A percentile compares a stretch with the other conserved stretches of the same genome.
Evolutionary conservation across 92 coral and sea anemone species (phyloP).

Genomic region (Siderastrea radians): DNA sequence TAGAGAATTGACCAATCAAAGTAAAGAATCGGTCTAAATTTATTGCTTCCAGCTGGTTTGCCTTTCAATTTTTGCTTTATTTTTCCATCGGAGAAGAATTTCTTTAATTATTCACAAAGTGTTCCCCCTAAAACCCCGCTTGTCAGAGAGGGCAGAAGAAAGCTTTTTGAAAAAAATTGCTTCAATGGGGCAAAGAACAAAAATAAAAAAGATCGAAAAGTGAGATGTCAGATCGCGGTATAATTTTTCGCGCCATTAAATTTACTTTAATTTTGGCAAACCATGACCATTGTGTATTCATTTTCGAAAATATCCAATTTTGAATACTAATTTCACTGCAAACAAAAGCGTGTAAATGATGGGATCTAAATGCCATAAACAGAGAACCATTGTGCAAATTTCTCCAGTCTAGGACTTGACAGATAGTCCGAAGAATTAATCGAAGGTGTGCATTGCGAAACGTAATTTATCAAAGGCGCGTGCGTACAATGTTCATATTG

Average conservation of each 20-base stretch:
- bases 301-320: constrained; percentile 26
- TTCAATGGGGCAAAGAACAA: neutral
- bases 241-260: neutral
- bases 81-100: neutral
- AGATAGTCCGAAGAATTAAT: neutral
- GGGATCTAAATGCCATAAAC: constrained; percentile 14
- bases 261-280: constrained; percentile 17
- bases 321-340: neutral
- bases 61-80: neutral
- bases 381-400: constrained; percentile 10
- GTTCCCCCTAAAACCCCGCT: neutral
- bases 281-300: neutral
- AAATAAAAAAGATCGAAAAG: neutral
- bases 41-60: constrained; percentile 35
- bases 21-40: no score
- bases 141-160: neutral
- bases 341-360: constrained; percentile 2
- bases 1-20: constrained; percentile 13
- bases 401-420: neutral
- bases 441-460: neutral
- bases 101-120: constrained; percentile 41
- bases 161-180: neutral
- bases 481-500: neutral
- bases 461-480: constrained; percentile 1
- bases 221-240: neutral